phyloP scores from a whole-genome alignment of 2,113 vertebrate genomes.

The Rostratula benghalensis region DNA sequence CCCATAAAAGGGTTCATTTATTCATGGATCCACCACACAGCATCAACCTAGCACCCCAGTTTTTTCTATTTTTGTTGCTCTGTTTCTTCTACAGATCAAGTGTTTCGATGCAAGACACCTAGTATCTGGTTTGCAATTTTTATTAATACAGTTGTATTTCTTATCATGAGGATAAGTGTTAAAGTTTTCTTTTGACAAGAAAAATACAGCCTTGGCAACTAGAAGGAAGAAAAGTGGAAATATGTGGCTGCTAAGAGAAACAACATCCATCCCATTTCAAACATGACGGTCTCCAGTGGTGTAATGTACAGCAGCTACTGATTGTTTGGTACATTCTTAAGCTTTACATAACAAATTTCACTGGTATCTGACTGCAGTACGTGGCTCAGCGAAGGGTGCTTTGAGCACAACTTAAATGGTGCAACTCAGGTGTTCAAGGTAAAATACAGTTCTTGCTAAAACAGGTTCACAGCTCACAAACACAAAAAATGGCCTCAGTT shows the following conservation, averaged over 20 bases:
- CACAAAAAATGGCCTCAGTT: neutral
- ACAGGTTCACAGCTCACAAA: neutral
- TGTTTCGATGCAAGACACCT: neutral
- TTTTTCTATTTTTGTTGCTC: neutral
- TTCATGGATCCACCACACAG: neutral
- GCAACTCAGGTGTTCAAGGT: neutral
- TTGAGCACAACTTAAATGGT: neutral
- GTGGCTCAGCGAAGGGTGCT: neutral
- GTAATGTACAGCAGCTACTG: neutral
- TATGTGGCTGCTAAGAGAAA: neutral
- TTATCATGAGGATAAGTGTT: neutral
- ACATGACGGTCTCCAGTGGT: accelerated
- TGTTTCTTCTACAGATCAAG: neutral
- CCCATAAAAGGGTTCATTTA: neutral
- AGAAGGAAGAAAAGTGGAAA: neutral
- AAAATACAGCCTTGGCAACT: neutral
- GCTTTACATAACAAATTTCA: neutral
- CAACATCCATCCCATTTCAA: neutral
- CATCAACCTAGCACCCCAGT: neutral
- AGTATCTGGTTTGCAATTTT: neutral
- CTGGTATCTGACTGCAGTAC: neutral
- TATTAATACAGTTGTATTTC: neutral
- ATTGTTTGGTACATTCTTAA: neutral
- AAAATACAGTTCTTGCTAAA: neutral
- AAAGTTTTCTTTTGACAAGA: neutral